phyloP scores from a whole-genome alignment of 1,140 invertebrate species.

The Rhopalosiphum padi region DNA sequence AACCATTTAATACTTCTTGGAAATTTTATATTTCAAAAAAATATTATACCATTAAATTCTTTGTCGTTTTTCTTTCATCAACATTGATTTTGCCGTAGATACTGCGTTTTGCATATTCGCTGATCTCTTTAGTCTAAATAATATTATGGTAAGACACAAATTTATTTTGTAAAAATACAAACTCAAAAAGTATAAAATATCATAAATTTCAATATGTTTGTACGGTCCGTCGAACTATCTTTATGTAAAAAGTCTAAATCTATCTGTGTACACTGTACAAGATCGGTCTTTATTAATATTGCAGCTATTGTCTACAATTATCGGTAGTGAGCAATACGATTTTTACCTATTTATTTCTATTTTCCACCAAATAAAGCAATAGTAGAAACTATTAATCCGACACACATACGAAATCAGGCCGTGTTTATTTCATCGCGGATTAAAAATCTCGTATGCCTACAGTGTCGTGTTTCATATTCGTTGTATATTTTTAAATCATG shows the following conservation, averaged over 20 bases:
- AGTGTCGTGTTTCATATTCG: not conserved
- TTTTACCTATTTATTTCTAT: not conserved
- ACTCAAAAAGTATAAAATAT: not conserved
- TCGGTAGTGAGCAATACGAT: not conserved
- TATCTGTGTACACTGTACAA: too few relatives aligned
- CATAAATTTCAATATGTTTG: not conserved
- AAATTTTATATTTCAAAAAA: too few relatives aligned
- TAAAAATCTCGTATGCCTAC: not conserved
- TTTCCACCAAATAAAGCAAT: not conserved
- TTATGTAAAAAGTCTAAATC: not conserved
- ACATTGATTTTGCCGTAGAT: not conserved
- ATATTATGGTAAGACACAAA: not conserved
- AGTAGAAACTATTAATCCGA: not conserved
- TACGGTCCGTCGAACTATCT: not conserved
- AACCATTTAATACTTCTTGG: too few relatives aligned
- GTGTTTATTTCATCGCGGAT: not conserved
- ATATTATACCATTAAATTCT: too few relatives aligned
- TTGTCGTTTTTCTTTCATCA: too few relatives aligned
- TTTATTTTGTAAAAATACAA: not conserved
- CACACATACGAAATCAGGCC: not conserved
- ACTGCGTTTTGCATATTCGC: not conserved
- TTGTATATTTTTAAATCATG: not conserved
- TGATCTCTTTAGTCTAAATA: not conserved
- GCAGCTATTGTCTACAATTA: too few relatives aligned
- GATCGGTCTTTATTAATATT: too few relatives aligned